Evolutionary conservation across 2,888 invertebrate genomes (phyloP), one percentile per base, ranked within the genome.

Genomic region (Bhutanitis thaidina): DNA sequence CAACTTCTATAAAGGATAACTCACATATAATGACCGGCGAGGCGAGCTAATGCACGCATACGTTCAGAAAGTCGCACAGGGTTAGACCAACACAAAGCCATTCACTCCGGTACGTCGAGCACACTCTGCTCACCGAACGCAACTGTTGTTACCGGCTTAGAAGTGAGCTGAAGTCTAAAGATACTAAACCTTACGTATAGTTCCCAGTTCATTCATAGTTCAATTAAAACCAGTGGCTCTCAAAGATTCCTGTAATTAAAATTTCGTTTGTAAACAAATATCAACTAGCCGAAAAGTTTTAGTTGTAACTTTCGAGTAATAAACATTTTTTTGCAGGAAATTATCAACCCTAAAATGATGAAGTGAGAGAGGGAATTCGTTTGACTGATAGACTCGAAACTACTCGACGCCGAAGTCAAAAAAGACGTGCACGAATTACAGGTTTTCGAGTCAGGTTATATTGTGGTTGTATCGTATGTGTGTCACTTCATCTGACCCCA

Each of bases 181-280:
- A 20, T 20, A 40, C 34, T 40, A 47, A 40, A 25, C 29, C 14
- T 7, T 14, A 35, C 20, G 10, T 14, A 34, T 14, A 44, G 5
- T 25, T 38, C 41, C 25, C 25, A 48, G 40, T 48, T 40, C 48
- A 48, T 41, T 48, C 41, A 29, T 40, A 48, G 40, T 15, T 10
- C 10, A 45, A 45, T 45, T 45, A 46, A 38, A 20, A n/a, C 16
- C 15, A 45, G 45, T 13, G 37, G 4, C 10, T 12, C 45, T 45
- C 45, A 45, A 45, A 45, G 1, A 20, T 35, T 16, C n/a, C 8
- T n/a, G 3, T 3, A 20, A 20, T 30, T 9, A 30, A 1, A 30
- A 1, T n/a, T 29, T 29, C 30, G n/a, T 30, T n/a, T 30, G 9
- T n/a, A 30, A 1, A 1, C 10, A n/a, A 30, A 30, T n/a, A 30